Percentiles rank a stretch among this genome's conserved stretches.
Conservation (phyloP, 2,113 vertebrate species). For the Dendropsophus ebraccatus region DNA sequence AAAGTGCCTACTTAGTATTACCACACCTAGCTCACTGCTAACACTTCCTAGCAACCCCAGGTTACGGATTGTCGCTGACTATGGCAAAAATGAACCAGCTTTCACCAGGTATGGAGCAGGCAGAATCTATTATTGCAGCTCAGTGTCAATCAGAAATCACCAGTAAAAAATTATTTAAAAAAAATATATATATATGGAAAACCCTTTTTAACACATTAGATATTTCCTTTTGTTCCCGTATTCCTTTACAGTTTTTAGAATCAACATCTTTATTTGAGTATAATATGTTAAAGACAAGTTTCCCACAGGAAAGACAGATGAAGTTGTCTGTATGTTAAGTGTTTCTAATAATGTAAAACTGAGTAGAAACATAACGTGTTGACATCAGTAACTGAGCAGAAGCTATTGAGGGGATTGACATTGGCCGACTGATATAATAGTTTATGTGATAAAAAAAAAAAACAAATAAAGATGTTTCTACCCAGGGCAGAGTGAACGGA, state of each 20-base stretch:
- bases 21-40: no score
- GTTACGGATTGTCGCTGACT: no score
- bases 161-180: no score
- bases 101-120: no score
- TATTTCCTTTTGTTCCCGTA: no score
- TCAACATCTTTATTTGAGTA: not conserved
- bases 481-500: not conserved
- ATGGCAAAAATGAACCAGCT: no score
- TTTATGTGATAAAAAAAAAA: not conserved
- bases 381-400: not conserved
- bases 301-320: not conserved
- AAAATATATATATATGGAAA: no score
- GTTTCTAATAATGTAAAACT: not conserved
- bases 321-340: not conserved
- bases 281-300: not conserved
- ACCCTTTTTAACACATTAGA: no score
- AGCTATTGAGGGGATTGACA: slow-evolving; percentile 3
- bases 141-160: no score
- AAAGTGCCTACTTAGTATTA: no score
- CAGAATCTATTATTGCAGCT: no score
- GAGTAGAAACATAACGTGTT: not conserved
- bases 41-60: no score
- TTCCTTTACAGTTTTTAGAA: not conserved
- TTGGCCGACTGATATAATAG: not conserved
- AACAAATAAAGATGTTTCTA: slow-evolving; percentile 2